phyloP scores from a whole-genome alignment of 2,888 invertebrate species.

The Protodeltote pygarga region DNA sequence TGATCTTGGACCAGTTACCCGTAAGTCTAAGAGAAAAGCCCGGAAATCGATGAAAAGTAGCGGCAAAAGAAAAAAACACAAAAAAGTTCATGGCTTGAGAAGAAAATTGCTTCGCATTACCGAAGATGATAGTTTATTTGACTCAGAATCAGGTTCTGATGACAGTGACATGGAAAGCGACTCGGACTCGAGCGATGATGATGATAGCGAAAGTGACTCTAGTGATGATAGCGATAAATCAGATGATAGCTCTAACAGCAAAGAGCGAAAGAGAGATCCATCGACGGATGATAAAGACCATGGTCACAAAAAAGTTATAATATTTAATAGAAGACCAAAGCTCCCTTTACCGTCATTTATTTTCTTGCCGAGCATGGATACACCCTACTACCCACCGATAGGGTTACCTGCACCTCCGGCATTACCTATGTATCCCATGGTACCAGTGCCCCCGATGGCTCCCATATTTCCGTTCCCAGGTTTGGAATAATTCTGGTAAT shows the following conservation, averaged over 20 bases:
- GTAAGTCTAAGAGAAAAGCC: constrained; percentile 49
- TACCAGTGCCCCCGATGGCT: constrained; percentile 74
- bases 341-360: constrained; percentile 78
- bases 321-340: constrained; percentile 72
- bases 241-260: too few species aligned
- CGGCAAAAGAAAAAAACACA: constrained; percentile 49
- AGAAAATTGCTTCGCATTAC: constrained; percentile 72
- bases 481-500: constrained; percentile 27
- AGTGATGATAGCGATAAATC: neutral
- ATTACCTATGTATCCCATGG: constrained; percentile 77
- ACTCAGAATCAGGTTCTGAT: constrained; percentile 52
- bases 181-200: constrained; percentile 43
- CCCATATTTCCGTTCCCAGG: constrained; percentile 54
- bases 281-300: constrained; percentile 61
- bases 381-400: constrained; percentile 76
- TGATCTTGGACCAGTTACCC: constrained; percentile 5
- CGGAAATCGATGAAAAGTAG: constrained; percentile 50
- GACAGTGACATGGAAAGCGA: constrained; percentile 48
- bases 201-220: constrained; percentile 22
- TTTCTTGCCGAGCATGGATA: constrained; percentile 75
- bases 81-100: constrained; percentile 56
- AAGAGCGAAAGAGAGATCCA: too few species aligned
- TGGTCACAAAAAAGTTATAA: constrained; percentile 74
- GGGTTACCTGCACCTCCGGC: constrained; percentile 72
- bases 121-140: constrained; percentile 76